Conservation (phyloP, 92 coral and sea anemone species). For the Virgularia gustaviana region DNA sequence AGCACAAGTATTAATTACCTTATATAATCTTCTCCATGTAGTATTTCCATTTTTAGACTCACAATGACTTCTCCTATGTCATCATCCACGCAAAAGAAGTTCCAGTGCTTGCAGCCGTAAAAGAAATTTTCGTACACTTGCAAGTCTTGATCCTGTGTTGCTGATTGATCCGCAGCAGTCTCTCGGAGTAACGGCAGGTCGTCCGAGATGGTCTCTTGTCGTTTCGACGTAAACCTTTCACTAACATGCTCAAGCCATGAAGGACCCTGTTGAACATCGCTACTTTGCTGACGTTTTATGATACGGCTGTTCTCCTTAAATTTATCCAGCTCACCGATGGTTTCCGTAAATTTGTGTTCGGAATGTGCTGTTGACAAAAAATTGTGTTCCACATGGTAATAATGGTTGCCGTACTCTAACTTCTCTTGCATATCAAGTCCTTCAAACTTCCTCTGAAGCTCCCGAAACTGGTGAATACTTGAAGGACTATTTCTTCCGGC, state of each 20-base stretch:
- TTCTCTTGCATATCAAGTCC: background rate
- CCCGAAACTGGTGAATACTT: background rate
- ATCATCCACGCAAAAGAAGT: conserved; percentile 64
- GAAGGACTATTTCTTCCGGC: conserved; percentile 10
- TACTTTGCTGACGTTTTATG: conserved; percentile 2
- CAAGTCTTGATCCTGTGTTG: too few relatives aligned
- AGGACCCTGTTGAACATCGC: conserved; percentile 2
- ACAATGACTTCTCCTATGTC: conserved; percentile 73
- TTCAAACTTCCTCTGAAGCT: conserved; percentile 1
- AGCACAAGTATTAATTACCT: conserved; percentile 54
- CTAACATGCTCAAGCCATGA: conserved; percentile 19
- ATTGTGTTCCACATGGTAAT: too few relatives aligned
- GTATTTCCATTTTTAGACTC: conserved; percentile 76
- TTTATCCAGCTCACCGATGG: conserved; percentile 10
- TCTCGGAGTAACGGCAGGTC: too few relatives aligned
- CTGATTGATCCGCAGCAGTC: too few relatives aligned
- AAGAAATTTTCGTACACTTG: conserved; percentile 72
- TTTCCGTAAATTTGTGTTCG: conserved; percentile 10
- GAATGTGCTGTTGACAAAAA: too few relatives aligned
- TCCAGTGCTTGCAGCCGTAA: conserved; percentile 95
- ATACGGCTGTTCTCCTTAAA: conserved; percentile 15
- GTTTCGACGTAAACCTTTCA: too few relatives aligned
- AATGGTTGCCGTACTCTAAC: background rate
- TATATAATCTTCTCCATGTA: conserved; percentile 66
- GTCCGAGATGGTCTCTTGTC: too few relatives aligned